phyloP scores from a whole-genome alignment of 1,140 invertebrate genomes.

The Acromyrmex heyeri region DNA sequence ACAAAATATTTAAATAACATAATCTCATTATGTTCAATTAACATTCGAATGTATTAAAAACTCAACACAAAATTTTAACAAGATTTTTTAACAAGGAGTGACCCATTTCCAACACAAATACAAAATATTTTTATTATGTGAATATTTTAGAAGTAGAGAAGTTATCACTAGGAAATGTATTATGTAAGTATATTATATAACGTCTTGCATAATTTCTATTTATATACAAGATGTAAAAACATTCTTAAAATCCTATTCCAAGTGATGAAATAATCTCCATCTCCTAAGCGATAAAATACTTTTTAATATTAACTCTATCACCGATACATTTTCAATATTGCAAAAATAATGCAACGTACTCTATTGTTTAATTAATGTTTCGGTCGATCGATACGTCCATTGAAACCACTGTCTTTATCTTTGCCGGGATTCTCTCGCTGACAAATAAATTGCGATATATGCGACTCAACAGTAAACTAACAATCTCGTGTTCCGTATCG shows the following conservation, averaged over 20 bases:
- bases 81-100: too few relatives aligned
- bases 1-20: too few relatives aligned
- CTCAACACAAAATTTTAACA: too few relatives aligned
- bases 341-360: neutral
- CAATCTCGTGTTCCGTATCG: constrained; percentile 34
- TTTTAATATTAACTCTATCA: neutral
- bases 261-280: neutral
- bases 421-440: constrained; percentile 1
- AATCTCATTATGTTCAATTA: too few relatives aligned
- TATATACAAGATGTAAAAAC: neutral
- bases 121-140: too few relatives aligned
- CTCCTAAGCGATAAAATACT: neutral
- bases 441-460: constrained; percentile 49
- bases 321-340: neutral
- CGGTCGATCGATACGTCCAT: constrained; percentile 20
- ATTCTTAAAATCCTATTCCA: neutral
- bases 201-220: neutral
- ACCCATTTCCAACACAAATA: too few relatives aligned
- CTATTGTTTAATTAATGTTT: constrained; percentile 53
- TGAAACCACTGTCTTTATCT: constrained; percentile 25
- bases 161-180: neutral
- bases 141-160: too few relatives aligned
- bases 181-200: neutral
- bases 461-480: constrained; percentile 11
- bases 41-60: too few relatives aligned